These are phyloP conservation scores for Parascotia fuliginaria DNA, from an alignment of 2,888 invertebrate species.

Conservation along the genomic window DNA sequence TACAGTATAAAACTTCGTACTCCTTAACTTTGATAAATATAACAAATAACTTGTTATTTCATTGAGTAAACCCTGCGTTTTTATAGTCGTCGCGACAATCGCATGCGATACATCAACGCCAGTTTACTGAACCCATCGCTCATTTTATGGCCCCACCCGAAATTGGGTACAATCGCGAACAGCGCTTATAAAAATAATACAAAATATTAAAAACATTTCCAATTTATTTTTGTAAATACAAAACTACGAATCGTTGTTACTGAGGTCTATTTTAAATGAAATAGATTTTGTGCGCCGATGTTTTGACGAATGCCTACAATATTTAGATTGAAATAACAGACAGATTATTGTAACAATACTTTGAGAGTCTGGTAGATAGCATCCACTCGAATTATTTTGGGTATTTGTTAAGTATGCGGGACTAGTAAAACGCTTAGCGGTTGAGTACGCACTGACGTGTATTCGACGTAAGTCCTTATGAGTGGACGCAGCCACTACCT, in stretches of 20 bases:
- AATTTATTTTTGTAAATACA: too few species aligned
- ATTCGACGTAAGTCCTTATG: too few species aligned
- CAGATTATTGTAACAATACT: too few species aligned
- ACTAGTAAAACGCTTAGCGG: too few species aligned
- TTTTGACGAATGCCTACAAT: neutral
- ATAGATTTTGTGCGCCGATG: neutral
- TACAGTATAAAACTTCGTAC: slow-evolving; percentile 32
- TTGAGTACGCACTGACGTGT: too few species aligned
- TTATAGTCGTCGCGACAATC: slow-evolving; percentile 33
- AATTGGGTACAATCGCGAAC: slow-evolving; percentile 35
- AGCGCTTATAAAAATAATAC: neutral
- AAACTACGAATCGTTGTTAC: neutral
- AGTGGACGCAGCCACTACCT: too few species aligned
- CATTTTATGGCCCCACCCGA: slow-evolving; percentile 59
- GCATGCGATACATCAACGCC: slow-evolving; percentile 28
- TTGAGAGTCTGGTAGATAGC: too few species aligned
- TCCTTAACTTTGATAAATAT: slow-evolving; percentile 13
- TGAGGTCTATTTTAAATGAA: too few species aligned
- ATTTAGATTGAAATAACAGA: neutral
- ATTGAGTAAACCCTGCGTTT: slow-evolving; percentile 28
- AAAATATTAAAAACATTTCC: neutral
- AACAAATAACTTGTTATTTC: slow-evolving; percentile 34
- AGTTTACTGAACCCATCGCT: slow-evolving; percentile 50
- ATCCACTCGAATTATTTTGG: too few species aligned
- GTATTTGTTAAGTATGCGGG: too few species aligned